These are phyloP conservation scores for Darevskia nairensis DNA, from an alignment of 2,797 vertebrate genomes.

Conservation along the genomic window DNA sequence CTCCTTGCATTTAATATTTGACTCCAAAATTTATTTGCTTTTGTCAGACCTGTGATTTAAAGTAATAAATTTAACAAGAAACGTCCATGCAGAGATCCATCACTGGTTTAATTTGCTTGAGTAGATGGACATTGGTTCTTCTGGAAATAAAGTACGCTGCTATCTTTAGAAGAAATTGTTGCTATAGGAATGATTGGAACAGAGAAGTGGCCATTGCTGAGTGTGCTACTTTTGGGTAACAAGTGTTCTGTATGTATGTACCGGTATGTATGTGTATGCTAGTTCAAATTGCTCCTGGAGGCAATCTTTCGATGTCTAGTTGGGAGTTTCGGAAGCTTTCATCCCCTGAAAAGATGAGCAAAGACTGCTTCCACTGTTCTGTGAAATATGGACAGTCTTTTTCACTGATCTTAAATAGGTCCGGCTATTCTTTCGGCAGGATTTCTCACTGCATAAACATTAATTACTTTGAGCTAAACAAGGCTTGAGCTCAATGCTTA, in stretches of 20 bases:
- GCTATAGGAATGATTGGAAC: background rate
- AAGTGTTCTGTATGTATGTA: background rate
- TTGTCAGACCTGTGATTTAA: no score
- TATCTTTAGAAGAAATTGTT: no score
- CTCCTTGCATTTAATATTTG: background rate
- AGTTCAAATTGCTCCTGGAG: background rate
- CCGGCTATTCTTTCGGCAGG: no score
- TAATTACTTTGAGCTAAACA: background rate
- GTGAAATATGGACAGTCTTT: background rate
- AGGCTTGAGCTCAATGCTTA: background rate
- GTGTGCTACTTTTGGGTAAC: background rate
- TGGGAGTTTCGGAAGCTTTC: background rate
- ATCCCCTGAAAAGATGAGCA: background rate
- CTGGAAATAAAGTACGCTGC: background rate
- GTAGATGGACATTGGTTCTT: background rate
- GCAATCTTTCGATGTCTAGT: background rate
- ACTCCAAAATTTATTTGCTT: background rate
- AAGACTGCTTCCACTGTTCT: background rate
- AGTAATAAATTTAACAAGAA: background rate
- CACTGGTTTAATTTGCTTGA: background rate
- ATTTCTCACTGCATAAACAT: background rate
- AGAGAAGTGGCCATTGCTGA: background rate
- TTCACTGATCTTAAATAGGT: background rate
- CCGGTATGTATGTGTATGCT: background rate
- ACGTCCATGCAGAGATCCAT: background rate